Evolutionary conservation across 2,113 vertebrate species (phyloP).

Genomic region (Donacobius atricapilla): DNA sequence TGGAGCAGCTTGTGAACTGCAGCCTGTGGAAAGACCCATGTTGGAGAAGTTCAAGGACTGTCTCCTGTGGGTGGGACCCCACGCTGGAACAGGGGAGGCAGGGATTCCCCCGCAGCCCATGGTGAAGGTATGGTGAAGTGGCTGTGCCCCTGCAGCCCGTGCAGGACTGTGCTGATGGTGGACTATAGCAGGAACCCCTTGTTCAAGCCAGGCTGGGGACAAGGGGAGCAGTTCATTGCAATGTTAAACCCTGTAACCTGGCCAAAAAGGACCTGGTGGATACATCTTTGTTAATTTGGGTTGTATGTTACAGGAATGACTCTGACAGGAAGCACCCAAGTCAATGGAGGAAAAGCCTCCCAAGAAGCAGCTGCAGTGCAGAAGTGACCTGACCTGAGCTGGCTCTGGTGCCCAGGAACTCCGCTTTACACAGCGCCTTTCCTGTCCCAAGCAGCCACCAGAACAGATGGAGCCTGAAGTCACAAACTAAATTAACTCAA

Average conservation of each 20-base stretch:
- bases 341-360: neutral
- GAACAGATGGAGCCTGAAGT: neutral
- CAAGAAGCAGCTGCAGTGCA: neutral
- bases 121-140: neutral
- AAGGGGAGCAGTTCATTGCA: neutral
- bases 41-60: neutral
- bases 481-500: neutral
- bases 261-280: neutral
- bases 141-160: neutral
- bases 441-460: neutral
- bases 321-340: neutral
- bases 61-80: neutral
- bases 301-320: neutral
- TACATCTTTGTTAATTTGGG: neutral
- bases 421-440: too few species aligned
- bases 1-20: neutral
- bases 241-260: neutral
- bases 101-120: neutral
- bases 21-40: neutral
- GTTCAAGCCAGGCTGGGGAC: neutral
- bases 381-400: neutral
- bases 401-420: neutral
- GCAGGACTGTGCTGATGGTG: neutral
- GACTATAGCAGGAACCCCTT: neutral
- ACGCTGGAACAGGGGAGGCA: neutral